Evolutionary conservation across 2,797 vertebrate genomes (phyloP).

Genomic region (Acanthopagrus latus): DNA sequence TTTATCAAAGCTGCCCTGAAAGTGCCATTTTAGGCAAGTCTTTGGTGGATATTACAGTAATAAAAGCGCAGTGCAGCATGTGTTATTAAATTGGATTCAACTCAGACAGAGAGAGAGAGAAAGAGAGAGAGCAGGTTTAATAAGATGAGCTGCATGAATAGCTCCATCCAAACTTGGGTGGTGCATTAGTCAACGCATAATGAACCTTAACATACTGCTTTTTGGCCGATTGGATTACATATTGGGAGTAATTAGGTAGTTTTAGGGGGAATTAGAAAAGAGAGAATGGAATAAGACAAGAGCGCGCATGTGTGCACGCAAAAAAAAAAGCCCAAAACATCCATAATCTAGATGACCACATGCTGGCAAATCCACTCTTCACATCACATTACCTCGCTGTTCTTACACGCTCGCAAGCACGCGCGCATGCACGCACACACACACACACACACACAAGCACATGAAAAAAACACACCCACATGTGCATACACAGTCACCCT

Average conservation of each 20-base stretch:
- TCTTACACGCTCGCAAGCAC: slow-evolving; percentile 15
- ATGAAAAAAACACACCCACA: slow-evolving; percentile 5
- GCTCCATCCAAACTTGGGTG: slow-evolving; percentile 71
- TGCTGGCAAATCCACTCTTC: slow-evolving; percentile 70
- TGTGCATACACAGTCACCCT: slow-evolving; percentile 61
- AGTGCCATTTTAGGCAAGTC: slow-evolving; percentile 40
- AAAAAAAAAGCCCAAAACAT: slow-evolving; percentile 55
- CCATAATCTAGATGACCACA: slow-evolving; percentile 59
- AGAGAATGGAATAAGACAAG: slow-evolving; percentile 41
- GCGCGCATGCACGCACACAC: not conserved
- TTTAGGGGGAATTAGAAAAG: slow-evolving; percentile 51
- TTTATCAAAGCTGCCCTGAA: slow-evolving; percentile 42
- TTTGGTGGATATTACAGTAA: slow-evolving; percentile 58
- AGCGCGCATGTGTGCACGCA: not conserved
- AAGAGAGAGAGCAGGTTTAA: slow-evolving; percentile 66
- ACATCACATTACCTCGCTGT: slow-evolving; percentile 61
- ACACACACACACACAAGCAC: slow-evolving; percentile 5
- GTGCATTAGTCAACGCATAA: slow-evolving; percentile 72
- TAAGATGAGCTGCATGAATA: slow-evolving; percentile 75
- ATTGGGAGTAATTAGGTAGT: slow-evolving; percentile 67
- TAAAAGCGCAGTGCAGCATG: slow-evolving; percentile 70
- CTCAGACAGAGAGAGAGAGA: slow-evolving; percentile 36
- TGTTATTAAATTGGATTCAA: slow-evolving; percentile 72
- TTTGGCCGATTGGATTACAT: slow-evolving; percentile 68
- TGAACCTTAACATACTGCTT: slow-evolving; percentile 64